Evolutionary conservation across 2,113 vertebrate species (phyloP).

Genomic region (Meles meles): DNA sequence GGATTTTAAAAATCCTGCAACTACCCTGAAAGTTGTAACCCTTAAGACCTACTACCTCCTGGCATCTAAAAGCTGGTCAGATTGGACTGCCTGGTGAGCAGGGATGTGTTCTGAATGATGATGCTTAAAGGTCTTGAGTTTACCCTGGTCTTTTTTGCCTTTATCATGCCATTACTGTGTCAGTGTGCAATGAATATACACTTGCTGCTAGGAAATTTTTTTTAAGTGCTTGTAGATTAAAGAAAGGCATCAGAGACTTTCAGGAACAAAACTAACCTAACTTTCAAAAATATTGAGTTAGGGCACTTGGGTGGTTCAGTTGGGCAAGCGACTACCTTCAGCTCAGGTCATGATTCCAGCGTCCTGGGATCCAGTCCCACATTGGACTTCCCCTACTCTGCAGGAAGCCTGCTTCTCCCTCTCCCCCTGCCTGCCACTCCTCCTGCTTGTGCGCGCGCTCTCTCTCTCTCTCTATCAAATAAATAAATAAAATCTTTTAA

Average conservation of each 20-base stretch:
- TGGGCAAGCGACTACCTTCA: too few species aligned
- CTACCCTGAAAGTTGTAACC: neutral
- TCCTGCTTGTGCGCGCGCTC: too few species aligned
- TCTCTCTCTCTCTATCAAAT: too few species aligned
- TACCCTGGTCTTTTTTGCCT: neutral
- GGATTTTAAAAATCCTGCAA: neutral
- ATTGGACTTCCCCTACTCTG: too few species aligned
- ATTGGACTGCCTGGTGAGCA: neutral
- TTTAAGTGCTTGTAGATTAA: neutral
- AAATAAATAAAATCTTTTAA: too few species aligned
- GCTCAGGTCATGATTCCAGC: too few species aligned
- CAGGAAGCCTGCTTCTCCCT: too few species aligned
- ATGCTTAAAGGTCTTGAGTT: neutral
- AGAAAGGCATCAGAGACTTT: constrained; percentile 13
- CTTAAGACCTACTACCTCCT: neutral
- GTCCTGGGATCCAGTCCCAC: too few species aligned
- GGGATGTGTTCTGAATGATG: neutral
- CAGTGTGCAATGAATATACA: neutral
- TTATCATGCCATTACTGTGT: neutral
- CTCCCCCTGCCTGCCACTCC: too few species aligned
- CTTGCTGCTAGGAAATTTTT: neutral
- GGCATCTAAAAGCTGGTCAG: neutral
- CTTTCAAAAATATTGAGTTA: neutral
- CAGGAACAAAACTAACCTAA: constrained; percentile 19
- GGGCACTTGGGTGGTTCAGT: too few species aligned